These are phyloP conservation scores for Heptranchias perlo DNA, from an alignment of 2,113 vertebrate genomes.

Conservation along the genomic window DNA sequence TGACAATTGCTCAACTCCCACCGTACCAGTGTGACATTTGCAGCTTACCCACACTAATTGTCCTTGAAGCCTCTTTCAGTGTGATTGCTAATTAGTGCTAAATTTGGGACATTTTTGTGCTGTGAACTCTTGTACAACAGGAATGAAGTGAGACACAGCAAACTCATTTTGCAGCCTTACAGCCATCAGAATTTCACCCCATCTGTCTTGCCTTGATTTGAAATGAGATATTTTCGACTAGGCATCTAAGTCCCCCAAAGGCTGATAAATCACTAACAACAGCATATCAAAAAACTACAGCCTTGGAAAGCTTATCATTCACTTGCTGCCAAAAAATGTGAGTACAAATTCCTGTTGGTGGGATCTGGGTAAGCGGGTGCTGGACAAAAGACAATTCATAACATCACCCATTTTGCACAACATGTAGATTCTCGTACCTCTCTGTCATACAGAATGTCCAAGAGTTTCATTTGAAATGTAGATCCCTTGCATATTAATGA, in stretches of 20 bases:
- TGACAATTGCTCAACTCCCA: background rate
- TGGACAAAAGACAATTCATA: background rate
- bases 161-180: background rate
- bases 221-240: background rate
- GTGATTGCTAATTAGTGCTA: conserved; percentile 3
- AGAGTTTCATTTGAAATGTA: background rate
- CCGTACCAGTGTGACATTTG: background rate
- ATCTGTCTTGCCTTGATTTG: background rate
- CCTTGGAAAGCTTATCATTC: background rate
- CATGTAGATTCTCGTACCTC: too few species aligned
- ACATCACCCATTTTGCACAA: background rate
- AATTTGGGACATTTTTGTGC: background rate
- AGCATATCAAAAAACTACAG: background rate
- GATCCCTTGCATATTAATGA: background rate
- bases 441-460: background rate
- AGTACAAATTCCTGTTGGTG: background rate
- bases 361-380: background rate
- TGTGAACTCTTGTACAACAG: background rate
- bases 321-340: background rate
- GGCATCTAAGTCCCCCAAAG: background rate
- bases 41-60: background rate
- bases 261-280: background rate
- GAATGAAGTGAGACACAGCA: background rate
- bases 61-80: background rate
- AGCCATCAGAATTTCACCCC: background rate